Evolutionary conservation across 2,113 vertebrate genomes (phyloP).

Genomic region (Azemiops feae): DNA sequence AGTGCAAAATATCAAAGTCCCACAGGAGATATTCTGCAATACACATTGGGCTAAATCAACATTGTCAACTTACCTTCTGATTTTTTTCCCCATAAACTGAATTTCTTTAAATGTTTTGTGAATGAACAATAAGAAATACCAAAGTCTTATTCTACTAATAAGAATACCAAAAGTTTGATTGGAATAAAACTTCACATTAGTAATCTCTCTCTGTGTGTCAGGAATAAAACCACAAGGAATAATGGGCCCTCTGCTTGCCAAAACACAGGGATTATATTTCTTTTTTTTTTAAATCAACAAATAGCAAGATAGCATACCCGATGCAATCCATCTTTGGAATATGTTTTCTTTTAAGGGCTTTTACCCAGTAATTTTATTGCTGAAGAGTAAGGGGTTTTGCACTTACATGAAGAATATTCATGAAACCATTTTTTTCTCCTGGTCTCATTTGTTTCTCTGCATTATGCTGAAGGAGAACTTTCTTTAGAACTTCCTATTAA

Average conservation of each 20-base stretch:
- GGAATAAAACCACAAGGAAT: background rate
- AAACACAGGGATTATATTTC: background rate
- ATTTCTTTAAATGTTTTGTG: background rate
- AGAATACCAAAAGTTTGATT: background rate
- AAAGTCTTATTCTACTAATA: background rate
- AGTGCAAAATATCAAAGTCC: background rate
- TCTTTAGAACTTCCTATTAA: background rate
- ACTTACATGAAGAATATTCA: background rate
- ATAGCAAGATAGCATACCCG: background rate
- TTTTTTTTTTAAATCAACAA: too few relatives aligned
- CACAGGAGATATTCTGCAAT: background rate
- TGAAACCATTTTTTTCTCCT: background rate
- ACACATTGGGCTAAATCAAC: background rate
- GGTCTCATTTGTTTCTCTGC: background rate
- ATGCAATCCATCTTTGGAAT: background rate
- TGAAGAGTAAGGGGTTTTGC: background rate
- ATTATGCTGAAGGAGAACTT: background rate
- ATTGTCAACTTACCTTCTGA: background rate
- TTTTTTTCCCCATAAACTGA: background rate
- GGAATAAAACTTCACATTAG: background rate
- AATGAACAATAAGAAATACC: background rate
- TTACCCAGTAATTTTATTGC: conserved; percentile 16
- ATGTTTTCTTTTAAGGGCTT: background rate
- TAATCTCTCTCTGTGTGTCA: background rate
- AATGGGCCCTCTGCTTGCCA: too few relatives aligned